Conservation (phyloP, 2,888 invertebrate genomes). For the Sminthurinus aureus region DNA sequence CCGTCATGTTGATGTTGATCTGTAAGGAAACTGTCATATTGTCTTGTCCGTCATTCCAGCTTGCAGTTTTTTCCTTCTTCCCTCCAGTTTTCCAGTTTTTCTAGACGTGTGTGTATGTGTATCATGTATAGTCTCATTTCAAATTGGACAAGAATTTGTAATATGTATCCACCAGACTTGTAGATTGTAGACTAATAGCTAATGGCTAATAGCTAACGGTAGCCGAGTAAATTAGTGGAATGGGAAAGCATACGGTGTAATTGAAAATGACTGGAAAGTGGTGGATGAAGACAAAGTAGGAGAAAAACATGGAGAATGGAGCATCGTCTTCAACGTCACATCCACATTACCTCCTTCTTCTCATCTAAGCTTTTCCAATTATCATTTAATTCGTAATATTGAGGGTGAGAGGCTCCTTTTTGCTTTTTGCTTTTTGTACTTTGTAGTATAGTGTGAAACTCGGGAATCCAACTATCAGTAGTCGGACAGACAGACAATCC, state of each 20-base stretch:
- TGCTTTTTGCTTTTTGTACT: too few species aligned
- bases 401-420: neutral
- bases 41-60: neutral
- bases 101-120: too few species aligned
- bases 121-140: too few species aligned
- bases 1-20: neutral
- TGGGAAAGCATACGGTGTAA: neutral
- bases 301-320: neutral
- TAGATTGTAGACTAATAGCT: too few species aligned
- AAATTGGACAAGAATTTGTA: too few species aligned
- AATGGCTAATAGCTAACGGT: too few species aligned
- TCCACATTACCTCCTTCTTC: neutral
- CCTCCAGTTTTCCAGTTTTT: too few species aligned
- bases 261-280: neutral
- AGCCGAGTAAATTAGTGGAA: neutral
- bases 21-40: neutral
- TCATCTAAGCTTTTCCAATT: neutral
- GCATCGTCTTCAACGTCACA: too few species aligned
- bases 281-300: neutral
- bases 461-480: too few species aligned
- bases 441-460: neutral
- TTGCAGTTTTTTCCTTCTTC: neutral
- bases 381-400: neutral
- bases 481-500: too few species aligned
- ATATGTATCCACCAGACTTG: too few species aligned